phyloP scores from a whole-genome alignment of 2,888 invertebrate species.

The Proisotoma minuta region DNA sequence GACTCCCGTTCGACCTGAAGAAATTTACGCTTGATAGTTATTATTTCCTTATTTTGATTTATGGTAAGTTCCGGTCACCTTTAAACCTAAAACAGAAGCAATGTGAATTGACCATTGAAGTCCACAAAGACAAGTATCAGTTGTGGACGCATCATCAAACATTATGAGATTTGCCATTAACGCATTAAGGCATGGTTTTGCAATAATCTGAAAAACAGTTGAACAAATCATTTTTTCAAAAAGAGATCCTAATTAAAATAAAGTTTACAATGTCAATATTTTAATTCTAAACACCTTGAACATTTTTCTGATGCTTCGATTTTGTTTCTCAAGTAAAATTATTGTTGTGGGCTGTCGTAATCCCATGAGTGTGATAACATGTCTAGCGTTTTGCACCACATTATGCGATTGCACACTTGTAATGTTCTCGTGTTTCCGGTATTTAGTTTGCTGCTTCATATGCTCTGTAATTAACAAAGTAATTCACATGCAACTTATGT shows the following conservation, averaged over 20 bases:
- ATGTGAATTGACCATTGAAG: conserved; percentile 32
- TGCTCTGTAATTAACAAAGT: conserved; percentile 6
- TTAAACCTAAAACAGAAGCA: conserved; percentile 29
- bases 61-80: conserved; percentile 19
- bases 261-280: not conserved
- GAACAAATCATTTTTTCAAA: not conserved
- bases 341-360: conserved; percentile 7
- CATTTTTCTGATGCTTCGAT: conserved; percentile 12
- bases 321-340: conserved; percentile 7
- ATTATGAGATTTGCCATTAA: conserved; percentile 24
- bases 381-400: not conserved
- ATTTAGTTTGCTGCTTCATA: not conserved
- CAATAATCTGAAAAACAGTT: conserved; percentile 24
- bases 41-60: not conserved
- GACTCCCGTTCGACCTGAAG: conserved; percentile 32
- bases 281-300: conserved; percentile 15
- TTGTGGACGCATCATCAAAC: conserved; percentile 12
- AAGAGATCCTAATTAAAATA: not conserved
- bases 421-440: conserved; percentile 7
- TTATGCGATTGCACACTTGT: not conserved
- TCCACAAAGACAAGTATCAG: conserved; percentile 35
- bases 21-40: conserved; percentile 7
- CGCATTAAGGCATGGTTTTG: conserved; percentile 28
- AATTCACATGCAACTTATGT: conserved; percentile 3
- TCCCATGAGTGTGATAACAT: conserved; percentile 14